Conservation (phyloP, 2,113 vertebrate genomes). For the Plecturocebus donacophilus region DNA sequence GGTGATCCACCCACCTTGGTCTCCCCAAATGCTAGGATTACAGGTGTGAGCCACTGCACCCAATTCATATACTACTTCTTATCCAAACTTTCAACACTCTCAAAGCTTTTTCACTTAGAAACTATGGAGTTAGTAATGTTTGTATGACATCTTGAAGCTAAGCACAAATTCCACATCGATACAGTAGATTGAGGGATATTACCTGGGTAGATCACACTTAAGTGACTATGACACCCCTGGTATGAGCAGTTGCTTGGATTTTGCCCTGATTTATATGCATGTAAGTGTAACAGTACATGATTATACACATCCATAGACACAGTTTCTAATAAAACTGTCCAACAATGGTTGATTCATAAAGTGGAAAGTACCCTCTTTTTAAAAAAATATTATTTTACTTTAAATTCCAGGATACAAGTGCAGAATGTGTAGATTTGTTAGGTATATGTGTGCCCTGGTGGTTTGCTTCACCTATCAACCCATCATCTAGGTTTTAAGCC, state of each 20-base stretch:
- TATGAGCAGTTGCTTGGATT: neutral
- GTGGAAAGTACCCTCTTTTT: too few relatives aligned
- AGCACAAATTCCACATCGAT: accelerated
- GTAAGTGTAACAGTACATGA: neutral
- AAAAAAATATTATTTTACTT: too few relatives aligned
- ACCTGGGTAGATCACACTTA: neutral
- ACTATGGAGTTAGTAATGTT: neutral
- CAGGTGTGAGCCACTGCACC: too few relatives aligned
- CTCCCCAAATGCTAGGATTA: too few relatives aligned
- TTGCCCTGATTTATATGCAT: neutral
- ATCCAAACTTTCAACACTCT: neutral
- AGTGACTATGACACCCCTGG: accelerated
- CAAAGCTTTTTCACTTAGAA: neutral
- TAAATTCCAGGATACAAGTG: too few relatives aligned
- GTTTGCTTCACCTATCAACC: too few relatives aligned
- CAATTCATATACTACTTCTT: neutral
- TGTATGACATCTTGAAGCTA: neutral
- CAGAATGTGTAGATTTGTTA: too few relatives aligned
- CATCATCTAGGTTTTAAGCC: too few relatives aligned
- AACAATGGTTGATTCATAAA: neutral
- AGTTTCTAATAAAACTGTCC: neutral
- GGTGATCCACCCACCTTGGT: too few relatives aligned
- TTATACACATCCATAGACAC: neutral
- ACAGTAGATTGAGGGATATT: too few relatives aligned
- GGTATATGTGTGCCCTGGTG: too few relatives aligned